Percentiles rank a stretch among this genome's conserved stretches.
Evolutionary conservation across 2,888 invertebrate genomes (phyloP).

Genomic region (Acronicta alni): DNA sequence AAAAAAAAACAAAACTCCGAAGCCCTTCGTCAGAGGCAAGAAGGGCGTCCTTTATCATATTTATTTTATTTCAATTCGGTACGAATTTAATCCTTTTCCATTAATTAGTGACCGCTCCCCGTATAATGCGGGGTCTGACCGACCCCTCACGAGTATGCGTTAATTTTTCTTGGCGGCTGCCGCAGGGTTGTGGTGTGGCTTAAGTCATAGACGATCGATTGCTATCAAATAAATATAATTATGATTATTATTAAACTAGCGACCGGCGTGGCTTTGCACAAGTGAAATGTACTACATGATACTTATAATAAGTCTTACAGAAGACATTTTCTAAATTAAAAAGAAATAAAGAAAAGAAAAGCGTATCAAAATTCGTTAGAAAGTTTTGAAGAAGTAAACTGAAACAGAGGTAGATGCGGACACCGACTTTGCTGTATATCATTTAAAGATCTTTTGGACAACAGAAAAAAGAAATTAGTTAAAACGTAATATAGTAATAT

Average conservation of each 20-base stretch:
- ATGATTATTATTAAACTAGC: not conserved
- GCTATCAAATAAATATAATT: not conserved
- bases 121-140: constrained; percentile 76
- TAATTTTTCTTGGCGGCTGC: constrained; percentile 83
- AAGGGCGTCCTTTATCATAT: constrained; percentile 85
- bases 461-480: not conserved
- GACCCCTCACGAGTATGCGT: constrained; percentile 76
- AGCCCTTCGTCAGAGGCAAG: constrained; percentile 68
- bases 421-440: no score
- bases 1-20: constrained; percentile 52
- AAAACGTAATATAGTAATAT: no score
- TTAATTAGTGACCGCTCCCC: constrained; percentile 87
- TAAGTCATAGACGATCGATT: constrained; percentile 51
- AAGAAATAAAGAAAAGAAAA: no score
- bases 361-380: no score
- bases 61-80: constrained; percentile 89
- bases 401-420: no score
- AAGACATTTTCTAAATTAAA: no score
- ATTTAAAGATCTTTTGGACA: no score
- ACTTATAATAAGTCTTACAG: no score
- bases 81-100: constrained; percentile 89
- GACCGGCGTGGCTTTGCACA: no score
- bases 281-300: no score
- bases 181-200: constrained; percentile 67
- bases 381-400: no score